Base-by-base conservation (phyloP, 2,888 invertebrate genomes). In the Gymnoscelis rufifasciata region DNA sequence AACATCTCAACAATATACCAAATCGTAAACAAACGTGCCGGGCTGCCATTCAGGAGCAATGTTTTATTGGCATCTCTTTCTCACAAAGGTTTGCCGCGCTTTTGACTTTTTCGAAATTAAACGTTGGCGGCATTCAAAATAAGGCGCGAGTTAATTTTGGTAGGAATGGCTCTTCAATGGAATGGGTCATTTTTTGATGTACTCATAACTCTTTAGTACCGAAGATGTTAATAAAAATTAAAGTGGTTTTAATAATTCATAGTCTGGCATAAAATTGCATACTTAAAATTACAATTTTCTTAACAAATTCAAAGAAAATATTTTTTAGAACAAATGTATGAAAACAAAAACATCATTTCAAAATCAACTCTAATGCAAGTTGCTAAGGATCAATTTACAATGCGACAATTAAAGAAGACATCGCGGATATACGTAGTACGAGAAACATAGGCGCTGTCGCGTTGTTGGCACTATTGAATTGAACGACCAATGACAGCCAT, bases 11-110 rank as follows among this genome's bases (percentile, higher is more conserved):
- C 71, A 66, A 76, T 77, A 76, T 78, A 78, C 66, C 78, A 81
- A 83, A 83, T 83, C 78, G 86, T 86, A 86, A 86, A 87, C 86
- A 87, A 86, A 83, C 82, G 79, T 50, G 51, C 47, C 44, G 68
- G 69, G 64, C 73, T 72, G 66, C 74, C 77, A 75, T 78, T 76
- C 79, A 81, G 68, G 72, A 69, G 75, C 73, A 72, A 74, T 86
- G 86, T 88, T 87, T 88, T 87, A 86, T 86, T 83, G 83, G 83
- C 81, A 64, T 88, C 87, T 80, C 87, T 87, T 82, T 88, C 87
- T 64, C 76, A 68, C 87, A 59, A 66, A 72, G 73, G 71, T 79
- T 86, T 86, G 74, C 83, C 87, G 87, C 87, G 87, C 83, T 83
- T 88, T 83, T 82, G 71, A 71, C 60, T 66, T 73, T 83, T 81